Conservation (phyloP, 1,140 invertebrate genomes). For the Drosophila truncata region DNA sequence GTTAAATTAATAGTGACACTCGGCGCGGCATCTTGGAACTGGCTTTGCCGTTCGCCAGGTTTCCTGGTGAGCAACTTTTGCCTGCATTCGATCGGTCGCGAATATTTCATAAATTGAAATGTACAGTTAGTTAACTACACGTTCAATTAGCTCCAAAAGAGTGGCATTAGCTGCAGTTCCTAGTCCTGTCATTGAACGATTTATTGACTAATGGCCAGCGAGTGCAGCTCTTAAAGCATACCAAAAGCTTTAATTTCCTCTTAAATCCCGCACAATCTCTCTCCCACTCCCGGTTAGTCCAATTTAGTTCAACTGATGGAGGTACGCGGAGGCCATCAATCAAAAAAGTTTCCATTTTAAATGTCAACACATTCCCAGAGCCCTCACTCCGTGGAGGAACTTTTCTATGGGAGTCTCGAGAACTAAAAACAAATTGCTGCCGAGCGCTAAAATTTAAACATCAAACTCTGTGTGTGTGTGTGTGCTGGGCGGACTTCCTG, state of each 20-base stretch:
- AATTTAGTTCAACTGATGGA: constrained; percentile 47
- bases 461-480: constrained; percentile 50
- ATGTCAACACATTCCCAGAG: constrained; percentile 66
- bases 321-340: constrained; percentile 54
- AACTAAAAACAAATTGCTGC: constrained; percentile 72
- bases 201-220: constrained; percentile 61
- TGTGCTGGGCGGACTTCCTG: constrained; percentile 67
- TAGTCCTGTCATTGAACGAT: constrained; percentile 61
- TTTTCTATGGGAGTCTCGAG: constrained; percentile 30
- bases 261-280: constrained; percentile 1
- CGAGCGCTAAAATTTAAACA: constrained; percentile 71
- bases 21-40: constrained; percentile 47
- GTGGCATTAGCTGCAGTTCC: constrained; percentile 64
- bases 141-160: constrained; percentile 74
- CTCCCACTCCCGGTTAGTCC: background rate
- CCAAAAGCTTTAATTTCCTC: constrained; percentile 17
- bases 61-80: constrained; percentile 43
- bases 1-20: constrained; percentile 81
- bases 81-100: constrained; percentile 43
- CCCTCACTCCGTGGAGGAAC: background rate
- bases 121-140: constrained; percentile 83
- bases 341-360: constrained; percentile 60
- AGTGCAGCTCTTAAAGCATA: background rate
- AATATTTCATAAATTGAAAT: constrained; percentile 82
- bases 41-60: constrained; percentile 15